Base-by-base conservation (phyloP, 2,797 vertebrate species). In the Borostomias antarcticus region DNA sequence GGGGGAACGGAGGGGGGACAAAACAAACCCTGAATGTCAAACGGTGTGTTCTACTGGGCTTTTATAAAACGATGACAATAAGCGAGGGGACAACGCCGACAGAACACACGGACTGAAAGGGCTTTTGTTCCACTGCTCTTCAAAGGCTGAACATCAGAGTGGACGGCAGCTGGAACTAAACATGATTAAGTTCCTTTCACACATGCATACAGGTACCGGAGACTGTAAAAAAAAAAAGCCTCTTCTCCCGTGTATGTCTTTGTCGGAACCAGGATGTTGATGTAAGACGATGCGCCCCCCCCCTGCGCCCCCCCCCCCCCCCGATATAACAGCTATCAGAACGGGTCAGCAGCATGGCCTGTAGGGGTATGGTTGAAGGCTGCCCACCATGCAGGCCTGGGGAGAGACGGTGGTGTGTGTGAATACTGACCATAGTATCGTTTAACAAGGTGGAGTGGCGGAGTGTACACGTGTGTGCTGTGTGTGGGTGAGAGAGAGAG, bases 261-360 rank as follows among this genome's bases (percentile, higher is more conserved):
- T 80, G 78, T 83, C 58, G 51, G 64, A 66, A 68, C 76, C 81
- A 79, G 86, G 82, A 83, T 83, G 84, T 85, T 84, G 78, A 81
- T 79, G 57, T 80, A 69, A 80, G 58, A 47, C 62, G 57, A 67
- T 66, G 47, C 68, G n/a, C n/a, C n/a, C n/a, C n/a, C n/a, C n/a
- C 37, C 45, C 58, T 32, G 58, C 59, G 47, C 50, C 15, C 58
- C 48, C 21, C 56, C 37, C 45, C 54, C 54, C 45, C 57, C 65
- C 32, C 68, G 37, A 81, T 77, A 77, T 74, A 75, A 69, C 69
- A 79, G 72, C 74, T 86, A 89, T 89, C 85, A 47, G 30, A 13
- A 64, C 15, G 28, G 72, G 13, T 56, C 75, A 87, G 87, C 87
- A 77, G 74, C 66, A 73, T 69, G 54, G 67, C 80, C 77, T 82